These are phyloP conservation scores for Drosophila nr. fundita DNA, from an alignment of 2,888 invertebrate species.

Conservation along the genomic window DNA sequence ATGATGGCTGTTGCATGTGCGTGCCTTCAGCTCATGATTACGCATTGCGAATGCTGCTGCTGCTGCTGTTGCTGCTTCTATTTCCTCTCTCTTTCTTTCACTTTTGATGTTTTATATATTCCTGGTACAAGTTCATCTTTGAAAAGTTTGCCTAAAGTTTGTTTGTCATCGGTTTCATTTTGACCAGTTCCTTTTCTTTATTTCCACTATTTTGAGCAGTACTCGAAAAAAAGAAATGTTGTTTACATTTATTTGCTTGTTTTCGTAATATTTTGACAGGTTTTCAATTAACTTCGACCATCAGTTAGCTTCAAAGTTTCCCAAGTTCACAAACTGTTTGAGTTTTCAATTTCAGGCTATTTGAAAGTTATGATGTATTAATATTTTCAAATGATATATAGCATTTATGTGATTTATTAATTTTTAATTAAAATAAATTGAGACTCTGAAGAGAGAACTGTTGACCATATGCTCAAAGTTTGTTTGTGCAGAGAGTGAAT, in stretches of 20 bases:
- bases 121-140: constrained; percentile 50
- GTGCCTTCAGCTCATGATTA: constrained; percentile 41
- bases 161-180: constrained; percentile 33
- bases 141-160: constrained; percentile 57
- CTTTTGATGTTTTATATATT: constrained; percentile 41
- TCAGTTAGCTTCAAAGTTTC: not conserved
- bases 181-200: not conserved
- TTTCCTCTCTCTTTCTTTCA: constrained; percentile 4
- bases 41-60: constrained; percentile 23
- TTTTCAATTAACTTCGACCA: constrained; percentile 12
- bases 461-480: not conserved
- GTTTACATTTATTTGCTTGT: constrained; percentile 3
- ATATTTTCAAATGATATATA: not conserved
- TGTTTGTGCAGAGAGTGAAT: not conserved
- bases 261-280: constrained; percentile 2
- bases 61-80: constrained; percentile 3
- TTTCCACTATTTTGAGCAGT: constrained; percentile 6
- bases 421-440: not conserved
- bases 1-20: constrained; percentile 48
- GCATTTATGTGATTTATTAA: not conserved
- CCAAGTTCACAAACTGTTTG: not conserved
- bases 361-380: not conserved
- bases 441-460: too few species aligned
- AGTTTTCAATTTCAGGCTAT: not conserved
- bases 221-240: constrained; percentile 8